phyloP scores from a whole-genome alignment of 2,113 vertebrate genomes.

The Hiodon alosoides region DNA sequence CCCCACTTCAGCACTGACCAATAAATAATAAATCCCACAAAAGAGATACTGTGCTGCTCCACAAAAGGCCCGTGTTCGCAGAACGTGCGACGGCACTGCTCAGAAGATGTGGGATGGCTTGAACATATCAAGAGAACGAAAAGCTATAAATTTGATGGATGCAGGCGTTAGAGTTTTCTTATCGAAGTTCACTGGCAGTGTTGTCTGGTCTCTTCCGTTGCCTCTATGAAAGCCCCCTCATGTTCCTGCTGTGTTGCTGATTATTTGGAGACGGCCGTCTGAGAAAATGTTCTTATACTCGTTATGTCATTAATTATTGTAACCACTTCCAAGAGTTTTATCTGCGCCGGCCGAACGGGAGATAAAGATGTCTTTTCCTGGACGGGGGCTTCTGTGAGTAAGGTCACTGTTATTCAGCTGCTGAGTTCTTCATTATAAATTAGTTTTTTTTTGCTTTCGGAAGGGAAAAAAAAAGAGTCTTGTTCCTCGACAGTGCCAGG shows the following conservation, averaged over 20 bases:
- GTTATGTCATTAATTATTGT: conserved; percentile 78
- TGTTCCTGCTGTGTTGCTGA: conserved; percentile 71
- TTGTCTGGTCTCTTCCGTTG: conserved; percentile 75
- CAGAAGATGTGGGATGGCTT: conserved; percentile 13
- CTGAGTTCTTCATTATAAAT: conserved; percentile 25
- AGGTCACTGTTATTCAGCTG: conserved; percentile 4
- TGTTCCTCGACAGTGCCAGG: conserved; percentile 9
- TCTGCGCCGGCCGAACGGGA: conserved; percentile 57
- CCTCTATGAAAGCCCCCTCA: conserved; percentile 72
- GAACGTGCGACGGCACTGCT: neutral
- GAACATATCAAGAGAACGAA: conserved; percentile 76
- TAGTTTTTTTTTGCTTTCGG: neutral
- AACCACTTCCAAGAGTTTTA: conserved; percentile 68
- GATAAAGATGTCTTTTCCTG: conserved; percentile 37
- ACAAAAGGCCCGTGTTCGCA: neutral
- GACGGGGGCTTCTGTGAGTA: neutral
- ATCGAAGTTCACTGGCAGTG: conserved; percentile 76
- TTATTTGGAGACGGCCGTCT: conserved; percentile 80
- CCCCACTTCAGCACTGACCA: neutral
- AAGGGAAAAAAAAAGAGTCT: conserved; percentile 3
- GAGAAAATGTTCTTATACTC: conserved; percentile 74
- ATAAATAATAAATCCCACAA: neutral
- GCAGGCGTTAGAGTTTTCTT: conserved; percentile 73
- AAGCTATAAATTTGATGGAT: conserved; percentile 85
- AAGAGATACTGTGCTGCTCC: neutral